Evolutionary conservation across 2,797 vertebrate species (phyloP).

Genomic region (Cottoperca gobio): DNA sequence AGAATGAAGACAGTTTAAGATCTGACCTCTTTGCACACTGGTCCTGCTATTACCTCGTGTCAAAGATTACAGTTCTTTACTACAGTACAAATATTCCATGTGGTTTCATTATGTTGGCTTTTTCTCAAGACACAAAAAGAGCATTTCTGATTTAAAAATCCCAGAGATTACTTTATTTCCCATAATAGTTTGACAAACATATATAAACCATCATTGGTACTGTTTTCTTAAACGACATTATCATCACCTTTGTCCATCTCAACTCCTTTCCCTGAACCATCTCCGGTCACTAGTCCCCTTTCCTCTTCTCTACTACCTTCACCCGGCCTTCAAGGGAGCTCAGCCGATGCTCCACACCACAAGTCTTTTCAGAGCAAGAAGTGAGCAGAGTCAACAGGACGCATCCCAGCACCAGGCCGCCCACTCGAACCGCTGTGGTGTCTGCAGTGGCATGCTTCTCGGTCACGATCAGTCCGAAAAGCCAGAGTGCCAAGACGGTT

Average conservation of each 20-base stretch:
- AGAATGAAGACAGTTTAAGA: neutral
- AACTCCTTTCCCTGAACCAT: neutral
- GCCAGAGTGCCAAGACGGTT: slow-evolving; percentile 75
- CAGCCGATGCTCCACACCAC: slow-evolving; percentile 73
- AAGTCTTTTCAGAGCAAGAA: slow-evolving; percentile 55
- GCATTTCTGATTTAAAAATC: slow-evolving; percentile 67
- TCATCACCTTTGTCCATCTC: slow-evolving; percentile 43
- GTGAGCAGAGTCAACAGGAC: slow-evolving; percentile 76
- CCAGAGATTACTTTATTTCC: slow-evolving; percentile 75
- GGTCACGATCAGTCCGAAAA: slow-evolving; percentile 81
- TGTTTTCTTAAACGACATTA: slow-evolving; percentile 17
- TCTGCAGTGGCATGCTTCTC: slow-evolving; percentile 71
- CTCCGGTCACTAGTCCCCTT: slow-evolving; percentile 59
- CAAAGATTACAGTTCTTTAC: neutral
- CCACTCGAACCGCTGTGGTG: slow-evolving; percentile 75
- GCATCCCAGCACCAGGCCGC: slow-evolving; percentile 75
- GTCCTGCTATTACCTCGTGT: neutral
- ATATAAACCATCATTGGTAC: slow-evolving; percentile 50
- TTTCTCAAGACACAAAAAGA: slow-evolving; percentile 29
- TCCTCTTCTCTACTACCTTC: slow-evolving; percentile 78
- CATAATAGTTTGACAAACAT: slow-evolving; percentile 48
- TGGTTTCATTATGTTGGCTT: neutral
- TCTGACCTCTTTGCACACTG: neutral
- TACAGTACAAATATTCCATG: neutral
- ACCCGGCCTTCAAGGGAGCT: slow-evolving; percentile 77